phyloP scores from a whole-genome alignment of 2,797 vertebrate species.

The Acestrorhynchus altus region DNA sequence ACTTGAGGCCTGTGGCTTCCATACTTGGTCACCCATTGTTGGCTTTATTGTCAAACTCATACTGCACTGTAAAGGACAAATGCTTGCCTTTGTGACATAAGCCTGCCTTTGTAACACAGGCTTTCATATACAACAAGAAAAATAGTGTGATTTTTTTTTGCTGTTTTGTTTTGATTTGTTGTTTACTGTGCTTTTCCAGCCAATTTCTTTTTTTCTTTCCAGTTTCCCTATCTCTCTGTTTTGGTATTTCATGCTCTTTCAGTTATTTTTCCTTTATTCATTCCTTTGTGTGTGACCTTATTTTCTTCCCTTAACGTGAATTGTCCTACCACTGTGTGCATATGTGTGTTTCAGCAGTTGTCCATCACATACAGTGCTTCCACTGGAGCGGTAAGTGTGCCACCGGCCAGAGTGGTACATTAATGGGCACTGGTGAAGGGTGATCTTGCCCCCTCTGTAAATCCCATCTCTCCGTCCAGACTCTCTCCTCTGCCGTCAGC shows the following conservation, averaged over 20 bases:
- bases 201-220: slow-evolving; percentile 4
- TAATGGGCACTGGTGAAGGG: slow-evolving; percentile 72
- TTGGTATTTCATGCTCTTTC: slow-evolving; percentile 13
- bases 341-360: background rate
- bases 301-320: slow-evolving; percentile 31
- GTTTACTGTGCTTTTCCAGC: background rate
- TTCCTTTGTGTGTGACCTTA: background rate
- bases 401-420: slow-evolving; percentile 45
- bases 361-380: slow-evolving; percentile 22
- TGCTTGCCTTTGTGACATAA: slow-evolving; percentile 8
- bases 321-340: slow-evolving; percentile 7
- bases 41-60: background rate
- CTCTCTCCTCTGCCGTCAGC: slow-evolving; percentile 43
- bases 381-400: slow-evolving; percentile 59
- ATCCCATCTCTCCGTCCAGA: slow-evolving; percentile 62
- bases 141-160: background rate
- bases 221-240: too few relatives aligned
- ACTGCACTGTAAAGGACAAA: slow-evolving; percentile 3
- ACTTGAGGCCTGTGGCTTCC: slow-evolving; percentile 11
- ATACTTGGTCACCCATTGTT: slow-evolving; percentile 9
- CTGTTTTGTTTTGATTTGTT: background rate
- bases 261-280: background rate
- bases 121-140: slow-evolving; percentile 16
- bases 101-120: slow-evolving; percentile 11
- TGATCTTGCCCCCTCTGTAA: slow-evolving; percentile 68